A percentile compares a stretch with the other conserved stretches of the same genome.
Conservation (phyloP, 2,888 invertebrate genomes). For the Phyto melanocephala region DNA sequence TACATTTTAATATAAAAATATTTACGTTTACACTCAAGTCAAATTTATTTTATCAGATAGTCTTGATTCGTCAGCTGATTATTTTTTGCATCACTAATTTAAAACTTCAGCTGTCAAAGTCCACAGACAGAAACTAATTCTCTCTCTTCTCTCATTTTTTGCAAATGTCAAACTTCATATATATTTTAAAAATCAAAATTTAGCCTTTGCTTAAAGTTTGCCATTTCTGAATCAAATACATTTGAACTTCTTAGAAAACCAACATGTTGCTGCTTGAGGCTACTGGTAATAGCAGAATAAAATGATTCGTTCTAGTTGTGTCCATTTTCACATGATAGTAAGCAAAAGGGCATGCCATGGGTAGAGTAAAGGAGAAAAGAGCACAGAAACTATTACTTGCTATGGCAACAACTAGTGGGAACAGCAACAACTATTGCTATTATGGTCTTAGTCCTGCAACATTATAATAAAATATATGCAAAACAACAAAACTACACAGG, state of each 20-base stretch:
- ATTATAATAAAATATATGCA: conserved; percentile 23
- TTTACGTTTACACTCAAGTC: too few species aligned
- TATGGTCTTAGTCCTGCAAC: conserved; percentile 18
- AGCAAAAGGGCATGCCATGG: not conserved
- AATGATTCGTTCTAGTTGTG: conserved; percentile 4
- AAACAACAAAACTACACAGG: not conserved
- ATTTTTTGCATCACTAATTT: too few species aligned
- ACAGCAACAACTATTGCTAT: conserved; percentile 27
- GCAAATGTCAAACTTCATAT: too few species aligned
- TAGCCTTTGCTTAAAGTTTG: conserved; percentile 7
- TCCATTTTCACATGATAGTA: not conserved
- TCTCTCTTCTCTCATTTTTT: too few species aligned
- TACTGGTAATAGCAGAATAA: conserved; percentile 18
- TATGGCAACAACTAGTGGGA: conserved; percentile 30
- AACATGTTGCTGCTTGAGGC: conserved; percentile 47
- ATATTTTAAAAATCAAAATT: too few species aligned
- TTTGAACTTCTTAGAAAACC: conserved; percentile 52
- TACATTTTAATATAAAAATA: too few species aligned
- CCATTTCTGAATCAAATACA: conserved; percentile 26
- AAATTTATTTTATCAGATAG: too few species aligned
- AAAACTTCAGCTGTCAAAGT: too few species aligned
- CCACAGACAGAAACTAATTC: too few species aligned
- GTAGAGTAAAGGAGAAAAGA: not conserved
- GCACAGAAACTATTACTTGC: conserved; percentile 41
- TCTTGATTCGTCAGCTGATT: too few species aligned